Evolutionary conservation across 2,888 invertebrate species (phyloP).

Genomic region (Drosophila niveifrons): DNA sequence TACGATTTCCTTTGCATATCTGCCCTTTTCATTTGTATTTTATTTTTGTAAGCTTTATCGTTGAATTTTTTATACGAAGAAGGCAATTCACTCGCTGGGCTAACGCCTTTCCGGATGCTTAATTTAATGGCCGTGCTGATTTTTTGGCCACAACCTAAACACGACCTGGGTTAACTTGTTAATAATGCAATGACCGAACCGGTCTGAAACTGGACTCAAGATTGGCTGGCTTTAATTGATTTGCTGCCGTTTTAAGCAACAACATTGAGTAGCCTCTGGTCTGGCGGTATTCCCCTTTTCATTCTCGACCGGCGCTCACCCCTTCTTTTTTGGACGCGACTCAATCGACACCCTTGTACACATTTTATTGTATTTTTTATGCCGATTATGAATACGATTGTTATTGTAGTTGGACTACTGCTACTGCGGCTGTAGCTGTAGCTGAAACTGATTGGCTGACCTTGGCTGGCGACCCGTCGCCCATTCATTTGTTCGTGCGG

Average conservation of each 20-base stretch:
- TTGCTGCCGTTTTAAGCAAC: slow-evolving; percentile 51
- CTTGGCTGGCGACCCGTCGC: slow-evolving; percentile 52
- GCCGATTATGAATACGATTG: slow-evolving; percentile 30
- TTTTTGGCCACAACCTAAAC: slow-evolving; percentile 33
- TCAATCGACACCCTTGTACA: slow-evolving; percentile 60
- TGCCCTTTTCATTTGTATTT: slow-evolving; percentile 20
- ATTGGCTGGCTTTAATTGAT: slow-evolving; percentile 66
- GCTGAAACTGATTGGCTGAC: slow-evolving; percentile 67
- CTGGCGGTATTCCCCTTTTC: slow-evolving; percentile 16
- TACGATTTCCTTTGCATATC: slow-evolving; percentile 29
- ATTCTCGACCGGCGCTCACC: slow-evolving; percentile 21
- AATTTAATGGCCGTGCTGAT: slow-evolving; percentile 72
- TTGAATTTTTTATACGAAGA: slow-evolving; percentile 9
- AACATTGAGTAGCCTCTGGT: slow-evolving; percentile 51
- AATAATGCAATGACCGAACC: slow-evolving; percentile 46
- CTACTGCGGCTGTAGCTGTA: slow-evolving; percentile 33
- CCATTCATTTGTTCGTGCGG: slow-evolving; percentile 69
- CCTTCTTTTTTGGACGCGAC: slow-evolving; percentile 20
- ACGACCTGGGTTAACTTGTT: slow-evolving; percentile 48
- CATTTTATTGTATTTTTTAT: slow-evolving; percentile 43
- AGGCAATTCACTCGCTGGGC: slow-evolving; percentile 56
- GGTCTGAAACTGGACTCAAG: slow-evolving; percentile 31
- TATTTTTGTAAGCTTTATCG: slow-evolving; percentile 44
- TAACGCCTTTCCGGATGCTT: slow-evolving; percentile 73
- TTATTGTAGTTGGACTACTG: slow-evolving; percentile 29